phyloP scores from a whole-genome alignment of 2,888 invertebrate genomes.

The Eutolmus rufibarbis region DNA sequence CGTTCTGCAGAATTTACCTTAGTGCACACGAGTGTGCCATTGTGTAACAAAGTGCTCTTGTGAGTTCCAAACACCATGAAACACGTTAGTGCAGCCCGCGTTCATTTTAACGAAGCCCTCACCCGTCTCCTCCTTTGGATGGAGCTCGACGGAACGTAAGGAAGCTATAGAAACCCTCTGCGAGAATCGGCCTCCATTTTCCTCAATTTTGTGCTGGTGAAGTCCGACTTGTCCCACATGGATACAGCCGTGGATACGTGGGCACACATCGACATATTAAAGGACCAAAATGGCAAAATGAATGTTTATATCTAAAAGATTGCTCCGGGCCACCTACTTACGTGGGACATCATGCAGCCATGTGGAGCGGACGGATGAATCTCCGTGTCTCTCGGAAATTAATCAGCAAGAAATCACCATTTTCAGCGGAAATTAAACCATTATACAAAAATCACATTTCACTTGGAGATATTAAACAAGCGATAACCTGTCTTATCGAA shows the following conservation, averaged over 20 bases:
- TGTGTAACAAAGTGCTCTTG: slow-evolving; percentile 22
- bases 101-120: neutral
- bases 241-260: neutral
- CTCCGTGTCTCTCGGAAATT: slow-evolving; percentile 9
- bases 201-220: neutral
- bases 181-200: neutral
- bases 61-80: neutral
- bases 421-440: slow-evolving; percentile 33
- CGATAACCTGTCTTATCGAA: slow-evolving; percentile 17
- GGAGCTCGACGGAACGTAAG: neutral
- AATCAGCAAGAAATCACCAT: neutral
- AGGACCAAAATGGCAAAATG: neutral
- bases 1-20: neutral
- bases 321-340: neutral
- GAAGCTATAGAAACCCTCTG: neutral
- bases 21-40: neutral
- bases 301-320: neutral
- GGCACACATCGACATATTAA: neutral
- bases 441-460: slow-evolving; percentile 24
- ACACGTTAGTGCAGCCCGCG: neutral
- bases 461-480: neutral
- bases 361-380: neutral
- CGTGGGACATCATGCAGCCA: neutral
- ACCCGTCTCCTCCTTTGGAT: neutral
- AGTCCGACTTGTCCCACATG: neutral